Evolutionary conservation across 2,797 vertebrate species (phyloP), one percentile per base, ranked within the genome.

Genomic region (Eulemur mongoz): DNA sequence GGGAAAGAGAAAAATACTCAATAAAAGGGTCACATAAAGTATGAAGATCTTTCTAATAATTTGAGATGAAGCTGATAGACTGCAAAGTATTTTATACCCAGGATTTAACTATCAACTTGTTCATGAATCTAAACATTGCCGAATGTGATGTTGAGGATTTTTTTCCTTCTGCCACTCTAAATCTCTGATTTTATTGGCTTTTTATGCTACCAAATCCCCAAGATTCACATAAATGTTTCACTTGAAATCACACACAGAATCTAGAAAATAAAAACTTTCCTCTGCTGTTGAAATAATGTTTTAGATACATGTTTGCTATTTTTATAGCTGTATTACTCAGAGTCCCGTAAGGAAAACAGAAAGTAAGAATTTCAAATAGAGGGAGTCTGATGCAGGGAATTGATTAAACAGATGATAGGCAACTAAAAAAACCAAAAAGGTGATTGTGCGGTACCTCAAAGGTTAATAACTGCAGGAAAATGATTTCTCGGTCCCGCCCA

Each of bases 221-320:
- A 75, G 32, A 79, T 35, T 43, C 50, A 93, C 40, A 78, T 14
- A 38, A 82, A 48, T 67, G 20, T 89, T 88, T 89, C 18, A 52
- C 13, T 25, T 82, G 76, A 79, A 89, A 38, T 69, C 82, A 93
- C 25, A 70, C 14, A 57, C 40, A 10, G 6, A 65, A 2, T 84
- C 22, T 70, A 88, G 45, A 83, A 94, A 78, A 81, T 45, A 30
- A 82, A 93, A 97, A 63, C 50, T 3, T 91, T 84, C 70, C 43
- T 91, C 40, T 88, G 50, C 25, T 87, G 11, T 45, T 73, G 40
- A 90, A 84, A 93, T 79, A 87, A 83, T 54, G 65, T 27, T 93
- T 86, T 32, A 43, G 25, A 18, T 65, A 69, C 7, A 7, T 38
- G 17, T 91, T 79, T 88, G 67, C 70, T 79, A 78, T 93, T 70